Conservation (phyloP, 2,113 vertebrate genomes). For the Pluvianellus socialis region DNA sequence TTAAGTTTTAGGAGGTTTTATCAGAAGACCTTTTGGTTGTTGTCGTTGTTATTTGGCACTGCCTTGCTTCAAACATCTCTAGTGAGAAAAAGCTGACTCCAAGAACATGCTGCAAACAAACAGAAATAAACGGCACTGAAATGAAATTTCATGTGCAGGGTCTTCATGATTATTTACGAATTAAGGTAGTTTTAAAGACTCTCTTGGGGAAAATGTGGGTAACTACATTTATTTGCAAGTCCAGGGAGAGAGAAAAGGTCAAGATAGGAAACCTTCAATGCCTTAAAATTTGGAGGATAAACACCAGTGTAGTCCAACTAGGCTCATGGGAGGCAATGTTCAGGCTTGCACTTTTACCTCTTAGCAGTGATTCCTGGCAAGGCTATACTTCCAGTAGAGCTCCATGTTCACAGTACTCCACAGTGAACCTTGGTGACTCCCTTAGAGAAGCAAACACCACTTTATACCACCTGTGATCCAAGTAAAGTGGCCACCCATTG, state of each 20-base stretch:
- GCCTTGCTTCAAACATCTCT: not conserved
- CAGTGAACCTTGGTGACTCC: not conserved
- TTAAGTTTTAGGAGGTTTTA: not conserved
- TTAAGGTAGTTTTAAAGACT: not conserved
- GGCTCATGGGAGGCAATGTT: not conserved
- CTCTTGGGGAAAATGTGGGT: not conserved
- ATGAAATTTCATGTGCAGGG: not conserved
- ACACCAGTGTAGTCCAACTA: not conserved
- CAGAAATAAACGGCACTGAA: not conserved
- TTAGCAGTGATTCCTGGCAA: not conserved
- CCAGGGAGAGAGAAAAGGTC: not conserved
- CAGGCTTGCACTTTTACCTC: not conserved
- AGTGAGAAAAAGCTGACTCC: not conserved
- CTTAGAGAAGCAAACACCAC: not conserved
- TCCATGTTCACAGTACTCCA: not conserved
- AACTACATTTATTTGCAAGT: not conserved
- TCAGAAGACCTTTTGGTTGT: not conserved
- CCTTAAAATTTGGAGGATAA: not conserved
- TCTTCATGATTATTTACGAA: not conserved
- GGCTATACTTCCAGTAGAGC: not conserved
- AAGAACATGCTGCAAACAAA: not conserved
- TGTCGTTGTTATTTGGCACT: not conserved
- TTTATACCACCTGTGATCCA: not conserved
- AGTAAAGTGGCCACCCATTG: not conserved
- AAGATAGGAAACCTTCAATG: not conserved